phyloP scores from a whole-genome alignment of 1,140 invertebrate species.

The Chironomus striatipennis region DNA sequence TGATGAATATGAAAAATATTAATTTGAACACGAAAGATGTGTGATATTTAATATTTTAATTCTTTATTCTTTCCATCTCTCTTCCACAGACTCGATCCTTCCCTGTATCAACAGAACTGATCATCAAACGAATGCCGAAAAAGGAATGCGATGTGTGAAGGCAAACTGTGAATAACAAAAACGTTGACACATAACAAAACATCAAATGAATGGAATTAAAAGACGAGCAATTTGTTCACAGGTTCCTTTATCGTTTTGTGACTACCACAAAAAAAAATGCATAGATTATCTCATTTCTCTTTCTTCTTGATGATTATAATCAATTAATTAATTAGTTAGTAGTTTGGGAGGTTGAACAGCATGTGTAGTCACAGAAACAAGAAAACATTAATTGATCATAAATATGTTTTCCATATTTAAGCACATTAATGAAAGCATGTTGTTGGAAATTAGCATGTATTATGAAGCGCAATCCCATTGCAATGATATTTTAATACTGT shows the following conservation, averaged over 20 bases:
- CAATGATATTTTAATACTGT: not conserved
- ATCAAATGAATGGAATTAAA: not conserved
- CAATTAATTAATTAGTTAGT: too few species aligned
- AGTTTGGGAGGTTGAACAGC: not conserved
- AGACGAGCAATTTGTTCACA: not conserved
- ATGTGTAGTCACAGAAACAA: not conserved
- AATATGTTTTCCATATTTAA: not conserved
- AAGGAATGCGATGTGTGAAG: constrained; percentile 11
- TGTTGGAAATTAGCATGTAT: not conserved
- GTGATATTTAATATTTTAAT: too few species aligned
- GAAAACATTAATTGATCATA: not conserved
- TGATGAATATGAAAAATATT: too few species aligned
- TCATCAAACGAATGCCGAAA: constrained; percentile 1
- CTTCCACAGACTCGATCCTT: not conserved
- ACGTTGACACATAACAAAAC: constrained; percentile 21
- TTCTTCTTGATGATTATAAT: too few species aligned
- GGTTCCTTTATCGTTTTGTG: too few species aligned
- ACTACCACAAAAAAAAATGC: too few species aligned
- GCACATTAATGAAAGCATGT: not conserved
- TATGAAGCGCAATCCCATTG: not conserved
- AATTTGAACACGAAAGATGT: too few species aligned
- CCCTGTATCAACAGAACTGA: not conserved
- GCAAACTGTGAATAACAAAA: not conserved
- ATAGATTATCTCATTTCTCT: too few species aligned
- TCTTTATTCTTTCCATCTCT: too few species aligned